Conservation (phyloP, 2,113 vertebrate species). For the Maccullochella peelii region DNA sequence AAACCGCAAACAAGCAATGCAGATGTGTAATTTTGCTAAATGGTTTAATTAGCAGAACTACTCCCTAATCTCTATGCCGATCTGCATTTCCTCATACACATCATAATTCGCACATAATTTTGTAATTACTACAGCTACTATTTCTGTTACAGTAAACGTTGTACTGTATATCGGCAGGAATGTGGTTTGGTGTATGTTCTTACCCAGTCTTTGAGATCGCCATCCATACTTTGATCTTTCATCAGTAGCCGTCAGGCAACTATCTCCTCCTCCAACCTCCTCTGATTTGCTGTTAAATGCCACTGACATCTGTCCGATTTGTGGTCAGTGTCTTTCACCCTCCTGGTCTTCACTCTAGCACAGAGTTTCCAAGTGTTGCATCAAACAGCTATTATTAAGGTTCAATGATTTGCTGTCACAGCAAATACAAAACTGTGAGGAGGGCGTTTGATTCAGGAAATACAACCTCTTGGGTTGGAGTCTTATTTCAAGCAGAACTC, state of each 20-base stretch:
- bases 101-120: too few relatives aligned
- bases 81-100: not conserved
- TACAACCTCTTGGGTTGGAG: not conserved
- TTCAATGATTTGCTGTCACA: constrained; percentile 30
- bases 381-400: not conserved
- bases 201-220: constrained; percentile 14
- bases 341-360: not conserved
- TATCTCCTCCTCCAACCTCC: not conserved
- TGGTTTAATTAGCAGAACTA: not conserved
- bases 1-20: not conserved
- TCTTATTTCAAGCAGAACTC: not conserved
- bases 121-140: not conserved
- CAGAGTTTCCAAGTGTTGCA: not conserved
- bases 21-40: not conserved
- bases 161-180: not conserved
- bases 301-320: constrained; percentile 26
- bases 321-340: not conserved
- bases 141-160: not conserved
- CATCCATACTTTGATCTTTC: not conserved
- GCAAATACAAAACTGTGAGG: not conserved
- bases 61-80: not conserved
- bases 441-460: not conserved
- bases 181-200: not conserved
- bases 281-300: not conserved
- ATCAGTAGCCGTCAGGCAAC: not conserved